These are phyloP conservation scores for Holothuria scabra DNA, from an alignment of 53 echinoderm and acorn worm genomes.

Conservation along the genomic window DNA sequence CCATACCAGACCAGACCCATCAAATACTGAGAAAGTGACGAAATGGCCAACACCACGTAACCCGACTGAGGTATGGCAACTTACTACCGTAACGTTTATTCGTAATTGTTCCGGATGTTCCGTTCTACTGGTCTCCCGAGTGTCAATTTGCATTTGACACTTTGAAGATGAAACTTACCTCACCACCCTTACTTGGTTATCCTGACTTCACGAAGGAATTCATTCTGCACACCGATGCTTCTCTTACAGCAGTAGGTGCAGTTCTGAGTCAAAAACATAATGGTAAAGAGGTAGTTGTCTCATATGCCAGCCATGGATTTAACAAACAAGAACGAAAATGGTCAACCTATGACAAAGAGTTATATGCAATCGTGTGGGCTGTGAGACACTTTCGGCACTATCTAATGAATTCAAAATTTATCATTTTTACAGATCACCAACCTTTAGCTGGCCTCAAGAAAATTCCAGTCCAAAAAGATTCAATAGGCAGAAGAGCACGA, in stretches of 20 bases:
- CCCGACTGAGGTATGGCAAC: background rate
- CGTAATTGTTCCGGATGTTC: background rate
- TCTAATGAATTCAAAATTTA: conserved; percentile 35
- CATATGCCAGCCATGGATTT: too few species aligned
- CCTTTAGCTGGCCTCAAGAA: conserved; percentile 57
- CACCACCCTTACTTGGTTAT: conserved; percentile 60
- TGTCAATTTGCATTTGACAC: conserved; percentile 49
- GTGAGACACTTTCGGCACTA: conserved; percentile 57
- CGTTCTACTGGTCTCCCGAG: conserved; percentile 27
- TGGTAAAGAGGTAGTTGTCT: too few species aligned
- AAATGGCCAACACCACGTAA: background rate
- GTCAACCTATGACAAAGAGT: conserved; percentile 49
- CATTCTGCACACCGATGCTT: conserved; percentile 61
- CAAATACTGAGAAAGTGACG: background rate
- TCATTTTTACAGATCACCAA: conserved; percentile 73
- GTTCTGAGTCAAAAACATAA: too few species aligned
- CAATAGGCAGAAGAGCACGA: conserved; percentile 47
- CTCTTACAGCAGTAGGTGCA: too few species aligned
- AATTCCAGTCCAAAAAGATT: conserved; percentile 62
- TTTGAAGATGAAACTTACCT: conserved; percentile 10
- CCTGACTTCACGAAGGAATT: conserved; percentile 52
- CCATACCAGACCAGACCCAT: background rate
- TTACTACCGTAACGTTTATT: background rate
- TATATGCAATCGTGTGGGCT: background rate
- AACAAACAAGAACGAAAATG: too few species aligned